Evolutionary conservation across 2,797 vertebrate genomes (phyloP), one percentile per base, ranked within the genome.

Genomic region (Myotis myotis): DNA sequence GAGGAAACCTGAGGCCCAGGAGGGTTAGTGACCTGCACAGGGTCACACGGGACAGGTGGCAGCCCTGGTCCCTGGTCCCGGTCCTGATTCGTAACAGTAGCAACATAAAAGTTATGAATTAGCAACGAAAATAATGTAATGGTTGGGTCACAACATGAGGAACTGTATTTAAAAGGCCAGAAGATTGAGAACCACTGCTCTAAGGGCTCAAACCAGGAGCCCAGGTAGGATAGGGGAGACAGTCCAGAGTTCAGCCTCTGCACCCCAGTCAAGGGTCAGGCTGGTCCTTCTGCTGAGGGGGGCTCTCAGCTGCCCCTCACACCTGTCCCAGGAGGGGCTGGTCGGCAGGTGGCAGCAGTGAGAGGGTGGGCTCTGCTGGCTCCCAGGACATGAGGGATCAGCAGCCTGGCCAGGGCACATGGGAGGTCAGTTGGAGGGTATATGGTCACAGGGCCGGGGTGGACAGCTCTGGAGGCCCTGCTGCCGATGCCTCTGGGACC

Each of bases 401-500:
- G 71, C 38, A 71, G 75, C 64, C 15, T 4, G 57, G 68, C 51
- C 44, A 30, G 72, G 80, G 8, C 13, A 0, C 5, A 13, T 8
- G 19, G 3, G 57, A 25, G 3, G 22, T 13, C 33, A 6, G 6
- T 53, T 19, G n/a, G 80, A 83, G 57, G 47, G 71, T 6, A 1
- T 9, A 0, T 8, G 8, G 36, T 25, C 5, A 5, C 57, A 28
- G 57, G 25, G 57, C 11, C 25, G 0, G 25, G 10, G 4, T 47
- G 22, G n/a, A 20, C 51, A 36, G 30, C 23, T 44, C 15, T 44
- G 33, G 33, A 22, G 20, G 30, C 47, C 47, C 47, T 44, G 28
- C 41, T 44, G 47, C 53, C 0, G 0, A 16, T 17, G 12, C 19
- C 2, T 62, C 20, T 68, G 23, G 16, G 16, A 41, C 19, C 22